Base-by-base conservation (phyloP, 23 tunicate genomes). In the Phallusia fumigata region DNA sequence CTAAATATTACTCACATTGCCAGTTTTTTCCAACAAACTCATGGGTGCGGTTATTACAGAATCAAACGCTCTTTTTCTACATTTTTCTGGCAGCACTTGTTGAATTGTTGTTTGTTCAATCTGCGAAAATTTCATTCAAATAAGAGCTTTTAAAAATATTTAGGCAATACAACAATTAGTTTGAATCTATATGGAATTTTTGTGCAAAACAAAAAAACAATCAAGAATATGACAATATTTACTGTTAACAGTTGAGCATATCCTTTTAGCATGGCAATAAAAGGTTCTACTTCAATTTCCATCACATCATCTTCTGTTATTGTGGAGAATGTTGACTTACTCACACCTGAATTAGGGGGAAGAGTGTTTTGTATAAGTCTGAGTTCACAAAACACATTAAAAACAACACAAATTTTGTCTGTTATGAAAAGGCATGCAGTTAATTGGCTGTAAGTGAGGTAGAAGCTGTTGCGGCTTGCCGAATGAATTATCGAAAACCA, bases 251-350 rank as follows among this genome's bases (percentile, higher is more conserved):
- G 81, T 77, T 85, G 89, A 22, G 47, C 83, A 31, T 83, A 82
- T 40, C 82, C 90, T 19, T 89, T 73, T 18, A 89, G 79, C 86
- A 89, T 82, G 15, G 77, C 77, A 12, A 86, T 33, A 75, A 97
- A 97, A 6, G 99, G 95, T n/a, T 89, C 95, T 16, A 83, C 65
- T 52, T 97, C 99, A 53, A 88, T 35, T 36, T 97, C 99, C 19
- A 89, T 76, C 19, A 75, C 36, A 13, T 92, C 99, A 65, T 97
- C 99, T 40, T 92, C 95, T 26, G 93, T 81, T 47, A 91, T 91
- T 12, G 89, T 79, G 36, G 84, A 36, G 31, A 73, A 77, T 22
- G 85, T 34, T 5, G 91, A 53, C 30, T 86, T 80, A 21, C 90
- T 86, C 76, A 81, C 32, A 65, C 81, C 87, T 84, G 32, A 24